Conservation (phyloP, 1,140 invertebrate species). For the Nasonia giraulti region DNA sequence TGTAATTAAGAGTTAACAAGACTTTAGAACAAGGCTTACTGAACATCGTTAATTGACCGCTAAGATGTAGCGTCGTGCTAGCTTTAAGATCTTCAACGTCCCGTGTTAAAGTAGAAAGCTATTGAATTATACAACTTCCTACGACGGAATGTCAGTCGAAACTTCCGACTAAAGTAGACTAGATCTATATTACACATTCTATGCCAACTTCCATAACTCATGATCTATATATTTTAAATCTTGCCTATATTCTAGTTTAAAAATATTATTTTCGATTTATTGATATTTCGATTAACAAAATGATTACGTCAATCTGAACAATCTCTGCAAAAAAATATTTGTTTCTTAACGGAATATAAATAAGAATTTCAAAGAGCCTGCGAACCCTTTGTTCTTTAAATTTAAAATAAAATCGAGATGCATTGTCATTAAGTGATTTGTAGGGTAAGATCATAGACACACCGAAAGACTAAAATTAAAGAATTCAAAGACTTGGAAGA, state of each 20-base stretch:
- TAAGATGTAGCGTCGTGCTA: not conserved
- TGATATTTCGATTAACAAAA: not conserved
- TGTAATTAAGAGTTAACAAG: constrained; percentile 1
- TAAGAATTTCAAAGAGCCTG: not conserved
- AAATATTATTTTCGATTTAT: not conserved
- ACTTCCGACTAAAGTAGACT: constrained; percentile 30
- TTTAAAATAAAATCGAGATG: not conserved
- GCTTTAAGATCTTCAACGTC: constrained; percentile 18
- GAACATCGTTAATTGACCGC: not conserved
- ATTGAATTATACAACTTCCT: constrained; percentile 25
- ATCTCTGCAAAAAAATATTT: not conserved
- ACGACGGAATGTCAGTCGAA: not conserved
- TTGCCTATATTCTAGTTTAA: not conserved
- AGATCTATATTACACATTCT: constrained; percentile 7
- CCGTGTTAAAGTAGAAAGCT: constrained; percentile 1
- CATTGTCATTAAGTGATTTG: not conserved
- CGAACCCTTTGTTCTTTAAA: not conserved
- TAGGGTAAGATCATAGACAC: constrained; percentile 1
- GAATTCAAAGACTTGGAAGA: constrained; percentile 33
- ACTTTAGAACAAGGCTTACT: constrained; percentile 1
- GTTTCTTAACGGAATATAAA: not conserved
- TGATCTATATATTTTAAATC: not conserved
- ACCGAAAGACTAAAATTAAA: constrained; percentile 32
- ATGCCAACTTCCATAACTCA: constrained; percentile 39
- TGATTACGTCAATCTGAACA: not conserved